Percentiles rank a stretch among this genome's conserved stretches.
Evolutionary conservation across 2,113 vertebrate genomes (phyloP).

Genomic region (Numenius arquata): DNA sequence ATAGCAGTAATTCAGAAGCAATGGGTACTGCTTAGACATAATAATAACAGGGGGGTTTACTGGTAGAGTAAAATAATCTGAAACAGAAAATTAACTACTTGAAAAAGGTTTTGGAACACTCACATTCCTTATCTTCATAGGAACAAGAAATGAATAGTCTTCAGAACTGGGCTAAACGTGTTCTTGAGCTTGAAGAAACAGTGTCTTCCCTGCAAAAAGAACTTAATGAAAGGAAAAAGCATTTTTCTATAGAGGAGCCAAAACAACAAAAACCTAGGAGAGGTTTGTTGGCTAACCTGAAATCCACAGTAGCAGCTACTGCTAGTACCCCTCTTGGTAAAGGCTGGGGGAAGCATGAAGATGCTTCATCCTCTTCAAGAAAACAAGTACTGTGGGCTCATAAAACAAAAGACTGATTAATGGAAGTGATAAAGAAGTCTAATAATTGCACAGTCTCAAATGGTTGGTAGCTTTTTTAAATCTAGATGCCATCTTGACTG

Average conservation of each 20-base stretch:
- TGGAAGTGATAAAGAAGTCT: neutral
- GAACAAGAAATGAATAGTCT: slow-evolving; percentile 59
- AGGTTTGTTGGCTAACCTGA: slow-evolving; percentile 83
- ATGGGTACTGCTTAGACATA: neutral
- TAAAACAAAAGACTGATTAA: slow-evolving; percentile 4
- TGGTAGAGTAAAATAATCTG: neutral
- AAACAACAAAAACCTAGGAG: slow-evolving; percentile 69
- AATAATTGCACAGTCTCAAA: neutral
- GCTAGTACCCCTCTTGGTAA: slow-evolving; percentile 49
- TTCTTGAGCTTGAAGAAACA: slow-evolving; percentile 72
- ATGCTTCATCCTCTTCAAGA: neutral
- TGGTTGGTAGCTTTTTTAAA: neutral
- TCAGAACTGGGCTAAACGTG: slow-evolving; percentile 63
- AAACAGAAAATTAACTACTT: neutral
- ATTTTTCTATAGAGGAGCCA: slow-evolving; percentile 39
- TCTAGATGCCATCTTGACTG: neutral
- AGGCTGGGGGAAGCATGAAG: slow-evolving; percentile 52
- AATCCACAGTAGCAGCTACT: slow-evolving; percentile 74
- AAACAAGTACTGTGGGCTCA: slow-evolving; percentile 22
- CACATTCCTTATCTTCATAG: neutral
- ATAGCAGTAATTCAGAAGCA: neutral
- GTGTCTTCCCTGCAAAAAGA: slow-evolving; percentile 73
- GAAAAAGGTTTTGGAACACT: neutral
- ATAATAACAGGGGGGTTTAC: neutral
- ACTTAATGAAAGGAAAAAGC: slow-evolving; percentile 40